Evolutionary conservation across 2,797 vertebrate genomes (phyloP), one percentile per base, ranked within the genome.

Genomic region (Poeciliopsis paucimaculata): DNA sequence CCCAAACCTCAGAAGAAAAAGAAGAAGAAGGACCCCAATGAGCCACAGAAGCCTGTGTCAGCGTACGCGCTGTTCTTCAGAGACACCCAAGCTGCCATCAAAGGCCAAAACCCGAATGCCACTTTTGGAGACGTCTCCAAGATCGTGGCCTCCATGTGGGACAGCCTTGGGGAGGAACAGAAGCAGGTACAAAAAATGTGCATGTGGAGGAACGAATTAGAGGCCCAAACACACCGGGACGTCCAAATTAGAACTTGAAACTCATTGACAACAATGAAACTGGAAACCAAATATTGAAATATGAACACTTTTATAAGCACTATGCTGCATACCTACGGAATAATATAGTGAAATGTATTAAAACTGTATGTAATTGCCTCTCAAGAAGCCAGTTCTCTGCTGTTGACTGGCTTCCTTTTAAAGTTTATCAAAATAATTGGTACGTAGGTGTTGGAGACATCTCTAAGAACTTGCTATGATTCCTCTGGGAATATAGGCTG

Each of bases 141-240:
- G 94, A 99, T 99, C 0, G 98, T 99, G 93, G 98, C 98, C 0
- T 99, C 98, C 0, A 99, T 99, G 98, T 99, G 98, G 98, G 98
- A 99, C 94, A 97, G 98, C 85, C 77, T 99, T 82, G 98, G 98
- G 75, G 98, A 99, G 91, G 98, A 99, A 79, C 98, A 99, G 93
- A 99, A 99, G 82, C 98, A 99, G 96, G 98, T 98, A 91, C 0
- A 43, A 66, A 76, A 9, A 15, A 28, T 28, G 9, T 5, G 8
- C 9, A 74, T 5, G 34, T n/a, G 34, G 31, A 70, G 49, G 45
- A 39, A 6, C 43, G 12, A 60, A 74, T 51, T 47, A 23, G 3
- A 36, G n/a, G 5, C 4, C 5, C 10, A 75, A 12, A 46, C 9
- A 11, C n/a, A 36, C 16, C 0, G 5, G 5, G 39, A 12, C 2